phyloP scores from a whole-genome alignment of 2,113 vertebrate species.

The Microcebus griseorufus region DNA sequence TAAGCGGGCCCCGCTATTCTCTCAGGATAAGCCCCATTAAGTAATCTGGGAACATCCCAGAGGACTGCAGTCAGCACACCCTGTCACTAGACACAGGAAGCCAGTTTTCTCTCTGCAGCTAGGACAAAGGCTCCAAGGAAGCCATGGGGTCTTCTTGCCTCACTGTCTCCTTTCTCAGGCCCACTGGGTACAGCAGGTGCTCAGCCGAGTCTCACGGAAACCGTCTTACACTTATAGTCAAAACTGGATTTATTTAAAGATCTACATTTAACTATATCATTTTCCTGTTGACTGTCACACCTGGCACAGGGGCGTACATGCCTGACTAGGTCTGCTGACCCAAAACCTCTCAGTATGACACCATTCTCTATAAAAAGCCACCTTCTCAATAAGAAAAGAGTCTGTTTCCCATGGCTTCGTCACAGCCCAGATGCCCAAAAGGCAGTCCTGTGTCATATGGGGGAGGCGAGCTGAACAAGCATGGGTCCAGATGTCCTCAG shows the following conservation, averaged over 20 bases:
- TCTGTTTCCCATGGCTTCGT: background rate
- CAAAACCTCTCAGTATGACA: background rate
- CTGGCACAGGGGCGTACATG: background rate
- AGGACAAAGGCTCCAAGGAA: background rate
- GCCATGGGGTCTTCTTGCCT: background rate
- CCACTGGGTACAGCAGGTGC: background rate
- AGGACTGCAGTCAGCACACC: background rate
- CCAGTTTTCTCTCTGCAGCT: background rate
- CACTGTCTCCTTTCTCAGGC: background rate
- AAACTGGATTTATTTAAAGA: constrained; percentile 23
- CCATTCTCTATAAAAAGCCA: constrained; percentile 46
- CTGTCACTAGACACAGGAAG: background rate
- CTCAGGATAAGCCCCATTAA: background rate
- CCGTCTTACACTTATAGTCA: background rate
- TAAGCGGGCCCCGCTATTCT: background rate
- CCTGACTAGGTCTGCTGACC: background rate
- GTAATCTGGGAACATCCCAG: background rate
- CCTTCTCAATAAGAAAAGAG: background rate
- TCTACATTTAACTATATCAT: background rate
- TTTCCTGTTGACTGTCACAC: constrained; percentile 11
- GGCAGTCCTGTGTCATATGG: background rate
- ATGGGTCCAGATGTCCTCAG: background rate
- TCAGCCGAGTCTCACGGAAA: background rate
- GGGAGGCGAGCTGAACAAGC: background rate
- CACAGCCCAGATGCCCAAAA: background rate